Evolutionary conservation across 2,797 vertebrate species (phyloP).

Genomic region (Hoplostethus atlanticus): DNA sequence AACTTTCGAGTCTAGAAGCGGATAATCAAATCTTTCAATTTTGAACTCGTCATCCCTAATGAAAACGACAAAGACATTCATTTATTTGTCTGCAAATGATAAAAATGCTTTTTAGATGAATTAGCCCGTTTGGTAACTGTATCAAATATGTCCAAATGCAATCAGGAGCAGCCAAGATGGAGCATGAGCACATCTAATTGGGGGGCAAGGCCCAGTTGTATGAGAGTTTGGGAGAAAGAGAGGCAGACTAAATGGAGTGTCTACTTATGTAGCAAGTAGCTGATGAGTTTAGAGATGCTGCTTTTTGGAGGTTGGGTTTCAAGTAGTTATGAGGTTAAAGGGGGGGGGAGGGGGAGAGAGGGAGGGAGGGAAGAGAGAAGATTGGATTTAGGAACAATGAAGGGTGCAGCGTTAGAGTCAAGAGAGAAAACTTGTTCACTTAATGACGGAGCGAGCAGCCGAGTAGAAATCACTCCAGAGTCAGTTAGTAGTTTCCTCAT

Average conservation of each 20-base stretch:
- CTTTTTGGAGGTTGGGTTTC: slow-evolving; percentile 49
- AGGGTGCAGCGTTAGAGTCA: slow-evolving; percentile 36
- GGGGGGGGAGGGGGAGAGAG: slow-evolving; percentile 5
- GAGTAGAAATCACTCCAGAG: background rate
- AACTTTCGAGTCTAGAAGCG: background rate
- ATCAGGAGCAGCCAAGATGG: background rate
- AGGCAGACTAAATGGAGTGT: slow-evolving; percentile 19
- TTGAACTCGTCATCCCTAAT: background rate
- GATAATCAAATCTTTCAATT: background rate
- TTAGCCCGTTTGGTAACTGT: slow-evolving; percentile 5
- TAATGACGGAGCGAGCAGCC: slow-evolving; percentile 29
- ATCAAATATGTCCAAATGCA: slow-evolving; percentile 23
- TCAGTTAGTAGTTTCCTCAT: background rate
- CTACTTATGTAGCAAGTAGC: slow-evolving; percentile 17
- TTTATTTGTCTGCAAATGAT: too few relatives aligned
- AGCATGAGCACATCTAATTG: background rate
- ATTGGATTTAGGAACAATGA: slow-evolving; percentile 31
- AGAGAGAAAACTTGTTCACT: slow-evolving; percentile 5
- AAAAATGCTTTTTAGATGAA: too few relatives aligned
- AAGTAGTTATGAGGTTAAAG: slow-evolving; percentile 37
- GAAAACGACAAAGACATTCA: background rate
- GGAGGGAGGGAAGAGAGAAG: background rate
- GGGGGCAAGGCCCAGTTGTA: background rate
- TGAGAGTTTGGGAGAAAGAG: background rate
- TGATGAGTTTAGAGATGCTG: slow-evolving; percentile 31